Evolutionary conservation across 2,113 vertebrate genomes (phyloP).

Genomic region (Laticauda laticaudata): DNA sequence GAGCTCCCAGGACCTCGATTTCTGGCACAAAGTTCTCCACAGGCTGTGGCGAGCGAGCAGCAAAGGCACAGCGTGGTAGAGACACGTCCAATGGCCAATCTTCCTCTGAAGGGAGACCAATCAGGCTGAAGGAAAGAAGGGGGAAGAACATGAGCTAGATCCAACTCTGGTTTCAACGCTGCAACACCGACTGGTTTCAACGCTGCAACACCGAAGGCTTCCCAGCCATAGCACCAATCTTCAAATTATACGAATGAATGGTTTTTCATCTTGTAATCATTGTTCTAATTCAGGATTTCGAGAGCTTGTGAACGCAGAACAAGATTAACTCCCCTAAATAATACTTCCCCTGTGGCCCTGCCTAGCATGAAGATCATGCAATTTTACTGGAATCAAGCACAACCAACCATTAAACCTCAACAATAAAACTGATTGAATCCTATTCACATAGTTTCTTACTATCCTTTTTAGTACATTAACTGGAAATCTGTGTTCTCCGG

Average conservation of each 20-base stretch:
- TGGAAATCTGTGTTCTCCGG: background rate
- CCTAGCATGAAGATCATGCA: background rate
- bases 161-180: background rate
- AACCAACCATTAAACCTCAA: background rate
- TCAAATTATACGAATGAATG: background rate
- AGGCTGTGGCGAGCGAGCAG: constrained; percentile 70
- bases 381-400: background rate
- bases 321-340: background rate
- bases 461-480: background rate
- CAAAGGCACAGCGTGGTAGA: constrained; percentile 78
- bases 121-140: constrained; percentile 64
- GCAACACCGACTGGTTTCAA: background rate
- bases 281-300: background rate
- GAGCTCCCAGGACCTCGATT: constrained; percentile 76
- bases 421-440: background rate
- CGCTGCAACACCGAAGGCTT: background rate
- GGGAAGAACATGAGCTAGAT: background rate
- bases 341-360: background rate
- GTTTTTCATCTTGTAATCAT: background rate
- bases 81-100: constrained; percentile 83
- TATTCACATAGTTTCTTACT: background rate
- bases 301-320: background rate
- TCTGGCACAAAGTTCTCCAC: constrained; percentile 81
- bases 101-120: constrained; percentile 77
- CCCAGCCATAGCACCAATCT: background rate